These are phyloP conservation scores for Agrilus mali DNA, from an alignment of 2,888 invertebrate species.

Conservation along the genomic window DNA sequence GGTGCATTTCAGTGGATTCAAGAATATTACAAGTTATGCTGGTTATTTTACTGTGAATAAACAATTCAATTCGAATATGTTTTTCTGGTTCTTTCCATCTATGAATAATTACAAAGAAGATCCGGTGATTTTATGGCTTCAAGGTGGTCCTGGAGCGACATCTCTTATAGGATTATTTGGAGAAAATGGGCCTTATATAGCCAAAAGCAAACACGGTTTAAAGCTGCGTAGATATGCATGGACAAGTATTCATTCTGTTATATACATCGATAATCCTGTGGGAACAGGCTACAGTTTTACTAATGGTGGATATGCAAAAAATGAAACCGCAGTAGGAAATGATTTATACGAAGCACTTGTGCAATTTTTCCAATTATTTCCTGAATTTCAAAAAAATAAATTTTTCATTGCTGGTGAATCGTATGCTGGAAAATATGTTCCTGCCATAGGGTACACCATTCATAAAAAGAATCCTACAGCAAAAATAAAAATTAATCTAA, in stretches of 20 bases:
- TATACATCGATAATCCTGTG: conserved; percentile 89
- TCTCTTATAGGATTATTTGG: conserved; percentile 68
- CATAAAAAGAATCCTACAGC: conserved; percentile 42
- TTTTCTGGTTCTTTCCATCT: conserved; percentile 87
- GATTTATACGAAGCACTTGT: conserved; percentile 62
- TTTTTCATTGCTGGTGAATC: conserved; percentile 80
- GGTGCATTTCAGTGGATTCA: conserved; percentile 45
- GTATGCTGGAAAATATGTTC: conserved; percentile 51
- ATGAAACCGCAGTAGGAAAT: conserved; percentile 67
- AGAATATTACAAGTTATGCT: conserved; percentile 53
- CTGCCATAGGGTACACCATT: conserved; percentile 55
- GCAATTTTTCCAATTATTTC: conserved; percentile 74
- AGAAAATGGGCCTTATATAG: conserved; percentile 67
- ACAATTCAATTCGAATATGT: conserved; percentile 63
- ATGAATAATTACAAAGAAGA: conserved; percentile 37
- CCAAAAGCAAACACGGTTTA: conserved; percentile 32
- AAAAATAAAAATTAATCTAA: conserved; percentile 46
- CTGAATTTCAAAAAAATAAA: conserved; percentile 50
- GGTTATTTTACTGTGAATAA: conserved; percentile 77
- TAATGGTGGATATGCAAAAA: conserved; percentile 62
- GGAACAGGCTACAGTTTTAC: conserved; percentile 89
- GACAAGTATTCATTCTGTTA: conserved; percentile 63
- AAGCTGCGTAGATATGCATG: conserved; percentile 61
- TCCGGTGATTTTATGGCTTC: conserved; percentile 70
- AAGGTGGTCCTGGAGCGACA: conserved; percentile 74